Conservation (phyloP, 2,888 invertebrate genomes). For the Cephus runcator region DNA sequence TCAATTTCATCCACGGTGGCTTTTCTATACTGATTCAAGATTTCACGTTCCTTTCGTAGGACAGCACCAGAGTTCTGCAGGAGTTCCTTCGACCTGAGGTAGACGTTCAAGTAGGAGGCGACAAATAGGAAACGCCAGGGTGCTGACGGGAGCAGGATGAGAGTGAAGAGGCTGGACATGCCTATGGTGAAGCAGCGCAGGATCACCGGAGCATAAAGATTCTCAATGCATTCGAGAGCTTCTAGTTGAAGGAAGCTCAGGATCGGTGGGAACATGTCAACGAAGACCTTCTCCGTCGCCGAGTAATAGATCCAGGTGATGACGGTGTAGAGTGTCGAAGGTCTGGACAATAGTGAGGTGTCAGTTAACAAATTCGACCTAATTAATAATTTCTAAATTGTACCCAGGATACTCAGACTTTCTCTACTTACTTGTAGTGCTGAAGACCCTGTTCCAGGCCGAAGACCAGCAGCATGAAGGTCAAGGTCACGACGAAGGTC, state of each 20-base stretch:
- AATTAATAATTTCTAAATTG: not conserved
- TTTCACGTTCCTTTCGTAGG: conserved; percentile 71
- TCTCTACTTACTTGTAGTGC: conserved; percentile 69
- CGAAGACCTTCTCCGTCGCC: conserved; percentile 78
- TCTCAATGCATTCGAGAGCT: conserved; percentile 77
- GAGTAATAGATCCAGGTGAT: conserved; percentile 78
- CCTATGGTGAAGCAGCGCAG: conserved; percentile 71
- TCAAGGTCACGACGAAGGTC: conserved; percentile 81
- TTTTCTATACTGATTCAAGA: conserved; percentile 72
- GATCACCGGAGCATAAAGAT: conserved; percentile 76
- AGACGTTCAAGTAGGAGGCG: conserved; percentile 75
- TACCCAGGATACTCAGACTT: not conserved
- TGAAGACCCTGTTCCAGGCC: conserved; percentile 81
- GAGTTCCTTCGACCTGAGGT: conserved; percentile 74
- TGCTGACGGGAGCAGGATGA: conserved; percentile 69
- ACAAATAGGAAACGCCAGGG: conserved; percentile 71
- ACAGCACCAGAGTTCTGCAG: conserved; percentile 69
- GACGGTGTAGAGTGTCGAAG: conserved; percentile 74
- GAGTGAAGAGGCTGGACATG: conserved; percentile 70
- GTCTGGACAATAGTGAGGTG: conserved; percentile 51
- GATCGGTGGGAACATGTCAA: conserved; percentile 73
- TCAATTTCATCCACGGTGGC: conserved; percentile 76
- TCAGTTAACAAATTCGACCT: not conserved
- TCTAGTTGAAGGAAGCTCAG: conserved; percentile 72
- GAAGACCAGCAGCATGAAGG: conserved; percentile 79